Evolutionary conservation across 2,797 vertebrate species (phyloP).

Genomic region (Sitta carolinensis): DNA sequence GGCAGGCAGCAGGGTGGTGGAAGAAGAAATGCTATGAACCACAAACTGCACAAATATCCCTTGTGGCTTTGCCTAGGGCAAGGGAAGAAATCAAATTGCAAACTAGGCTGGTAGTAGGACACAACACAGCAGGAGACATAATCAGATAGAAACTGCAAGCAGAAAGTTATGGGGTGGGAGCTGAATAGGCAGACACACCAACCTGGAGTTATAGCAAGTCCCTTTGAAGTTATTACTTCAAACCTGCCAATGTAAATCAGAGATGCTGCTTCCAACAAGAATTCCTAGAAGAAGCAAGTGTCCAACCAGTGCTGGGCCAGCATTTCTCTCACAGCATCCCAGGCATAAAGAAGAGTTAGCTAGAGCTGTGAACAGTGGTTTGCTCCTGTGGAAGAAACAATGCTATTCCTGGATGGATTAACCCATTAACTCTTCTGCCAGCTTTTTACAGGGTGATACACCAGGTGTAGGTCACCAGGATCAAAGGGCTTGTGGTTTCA

Average conservation of each 20-base stretch:
- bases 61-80: neutral
- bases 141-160: neutral
- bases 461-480: neutral
- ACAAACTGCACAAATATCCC: neutral
- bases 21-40: neutral
- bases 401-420: neutral
- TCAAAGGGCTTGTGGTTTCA: neutral
- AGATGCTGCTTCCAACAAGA: neutral
- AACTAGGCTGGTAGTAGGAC: neutral
- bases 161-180: neutral
- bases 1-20: neutral
- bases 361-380: neutral
- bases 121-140: neutral
- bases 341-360: neutral
- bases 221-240: slow-evolving; percentile 32
- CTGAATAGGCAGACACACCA: neutral
- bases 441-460: neutral
- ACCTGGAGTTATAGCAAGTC: neutral
- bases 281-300: neutral
- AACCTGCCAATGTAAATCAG: neutral
- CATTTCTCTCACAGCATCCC: neutral
- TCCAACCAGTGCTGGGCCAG: neutral
- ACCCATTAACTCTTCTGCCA: neutral
- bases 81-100: neutral
- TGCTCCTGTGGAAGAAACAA: neutral